Evolutionary conservation across 2,888 invertebrate species (phyloP).

Genomic region (Lepidocyrtoides sp.): DNA sequence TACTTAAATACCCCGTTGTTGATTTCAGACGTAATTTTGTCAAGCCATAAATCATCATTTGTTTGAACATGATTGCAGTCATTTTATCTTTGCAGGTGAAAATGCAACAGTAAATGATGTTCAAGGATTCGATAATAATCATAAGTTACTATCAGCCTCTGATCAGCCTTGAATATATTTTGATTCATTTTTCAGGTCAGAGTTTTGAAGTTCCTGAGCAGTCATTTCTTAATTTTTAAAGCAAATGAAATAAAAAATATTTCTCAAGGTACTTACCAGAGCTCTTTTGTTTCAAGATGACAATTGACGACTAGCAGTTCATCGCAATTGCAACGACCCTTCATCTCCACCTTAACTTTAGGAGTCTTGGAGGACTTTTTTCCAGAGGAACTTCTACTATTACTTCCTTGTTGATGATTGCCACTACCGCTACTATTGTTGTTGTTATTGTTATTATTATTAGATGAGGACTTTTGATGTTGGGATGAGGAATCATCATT

Average conservation of each 20-base stretch:
- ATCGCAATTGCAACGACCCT: conserved; percentile 90
- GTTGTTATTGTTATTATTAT: conserved; percentile 56
- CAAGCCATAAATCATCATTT: conserved; percentile 87
- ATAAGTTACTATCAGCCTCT: too few relatives aligned
- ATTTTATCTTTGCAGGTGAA: too few relatives aligned
- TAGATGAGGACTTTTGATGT: conserved; percentile 36
- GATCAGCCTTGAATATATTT: not conserved
- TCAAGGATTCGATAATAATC: too few relatives aligned
- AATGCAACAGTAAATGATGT: too few relatives aligned
- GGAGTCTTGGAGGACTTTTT: conserved; percentile 80
- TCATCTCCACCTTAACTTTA: conserved; percentile 86
- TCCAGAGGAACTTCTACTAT: conserved; percentile 55
- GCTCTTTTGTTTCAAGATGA: conserved; percentile 92
- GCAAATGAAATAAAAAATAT: not conserved
- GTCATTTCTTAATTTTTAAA: not conserved
- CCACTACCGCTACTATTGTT: conserved; percentile 70
- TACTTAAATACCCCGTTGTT: conserved; percentile 95
- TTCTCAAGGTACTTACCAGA: conserved; percentile 93
- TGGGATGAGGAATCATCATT: conserved; percentile 55
- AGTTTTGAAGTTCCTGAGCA: not conserved
- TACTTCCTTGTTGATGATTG: conserved; percentile 56
- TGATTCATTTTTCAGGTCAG: not conserved
- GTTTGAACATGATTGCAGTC: too few relatives aligned
- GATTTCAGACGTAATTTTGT: conserved; percentile 90
- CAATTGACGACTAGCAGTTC: conserved; percentile 90